Percentiles rank a stretch among this genome's conserved stretches.
Evolutionary conservation across 2,888 invertebrate species (phyloP).

Genomic region (Diabrotica balteata): DNA sequence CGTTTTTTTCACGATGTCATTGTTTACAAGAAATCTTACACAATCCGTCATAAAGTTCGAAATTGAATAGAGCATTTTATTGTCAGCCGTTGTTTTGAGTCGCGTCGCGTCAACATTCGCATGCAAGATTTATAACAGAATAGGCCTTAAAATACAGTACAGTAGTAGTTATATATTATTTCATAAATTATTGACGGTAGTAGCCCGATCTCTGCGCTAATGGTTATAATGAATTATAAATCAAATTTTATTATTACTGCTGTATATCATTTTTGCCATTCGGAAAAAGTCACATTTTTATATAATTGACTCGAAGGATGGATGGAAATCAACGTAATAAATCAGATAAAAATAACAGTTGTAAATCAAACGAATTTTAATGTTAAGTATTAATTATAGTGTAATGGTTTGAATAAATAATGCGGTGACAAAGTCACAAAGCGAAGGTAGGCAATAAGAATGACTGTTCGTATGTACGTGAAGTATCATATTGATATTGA

Average conservation of each 20-base stretch:
- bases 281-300: conserved; percentile 17
- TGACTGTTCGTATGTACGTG: too few relatives aligned
- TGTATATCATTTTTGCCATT: conserved; percentile 13
- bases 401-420: too few relatives aligned
- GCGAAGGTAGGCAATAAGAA: too few relatives aligned
- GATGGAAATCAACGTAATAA: too few relatives aligned
- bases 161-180: conserved; percentile 16
- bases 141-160: conserved; percentile 9
- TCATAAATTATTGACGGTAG: conserved; percentile 22
- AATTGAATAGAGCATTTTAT: conserved; percentile 10
- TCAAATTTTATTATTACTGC: conserved; percentile 23
- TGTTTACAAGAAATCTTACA: conserved; percentile 13
- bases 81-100: conserved; percentile 12
- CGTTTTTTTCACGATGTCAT: background rate
- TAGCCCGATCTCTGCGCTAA: conserved; percentile 15
- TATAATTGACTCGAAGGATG: conserved; percentile 13
- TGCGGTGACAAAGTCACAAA: too few relatives aligned
- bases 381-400: too few relatives aligned
- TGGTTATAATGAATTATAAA: conserved; percentile 25
- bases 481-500: too few relatives aligned
- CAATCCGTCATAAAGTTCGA: conserved; percentile 16
- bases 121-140: conserved; percentile 17
- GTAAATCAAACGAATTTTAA: too few relatives aligned
- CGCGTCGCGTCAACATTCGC: conserved; percentile 3
- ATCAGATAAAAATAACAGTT: too few relatives aligned